Conservation (phyloP, 2,888 invertebrate species). For the Lacanobia oleracea region DNA sequence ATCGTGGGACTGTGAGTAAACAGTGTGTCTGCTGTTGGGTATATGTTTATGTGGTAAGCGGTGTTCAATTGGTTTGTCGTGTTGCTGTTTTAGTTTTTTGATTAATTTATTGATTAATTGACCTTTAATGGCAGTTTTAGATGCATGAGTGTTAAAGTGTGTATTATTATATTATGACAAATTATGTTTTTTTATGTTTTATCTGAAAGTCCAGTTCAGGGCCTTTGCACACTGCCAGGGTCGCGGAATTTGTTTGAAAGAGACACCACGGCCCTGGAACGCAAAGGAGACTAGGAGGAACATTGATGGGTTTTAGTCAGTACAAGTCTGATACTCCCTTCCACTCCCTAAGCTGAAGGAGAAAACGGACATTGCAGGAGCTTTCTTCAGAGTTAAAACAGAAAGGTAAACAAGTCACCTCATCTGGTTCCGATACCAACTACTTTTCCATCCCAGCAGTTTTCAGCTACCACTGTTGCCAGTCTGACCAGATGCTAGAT, state of each 20-base stretch:
- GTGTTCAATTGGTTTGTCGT: neutral
- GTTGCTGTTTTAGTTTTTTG: neutral
- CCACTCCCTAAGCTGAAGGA: too few species aligned
- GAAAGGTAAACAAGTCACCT: neutral
- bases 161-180: too few species aligned
- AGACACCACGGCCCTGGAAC: too few species aligned
- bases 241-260: too few species aligned
- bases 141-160: neutral
- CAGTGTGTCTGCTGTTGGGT: constrained; percentile 14
- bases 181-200: neutral
- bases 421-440: neutral
- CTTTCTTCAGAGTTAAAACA: neutral
- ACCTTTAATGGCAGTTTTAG: neutral
- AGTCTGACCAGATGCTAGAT: neutral
- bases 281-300: too few species aligned
- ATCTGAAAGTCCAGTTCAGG: neutral
- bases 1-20: constrained; percentile 44
- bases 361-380: neutral
- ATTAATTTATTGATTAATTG: too few species aligned
- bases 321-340: too few species aligned
- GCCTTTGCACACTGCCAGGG: too few species aligned
- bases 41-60: constrained; percentile 6
- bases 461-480: neutral
- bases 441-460: neutral
- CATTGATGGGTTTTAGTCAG: too few species aligned